Base-by-base conservation (phyloP, 2,113 vertebrate species). In the Hydrolagus affinis region DNA sequence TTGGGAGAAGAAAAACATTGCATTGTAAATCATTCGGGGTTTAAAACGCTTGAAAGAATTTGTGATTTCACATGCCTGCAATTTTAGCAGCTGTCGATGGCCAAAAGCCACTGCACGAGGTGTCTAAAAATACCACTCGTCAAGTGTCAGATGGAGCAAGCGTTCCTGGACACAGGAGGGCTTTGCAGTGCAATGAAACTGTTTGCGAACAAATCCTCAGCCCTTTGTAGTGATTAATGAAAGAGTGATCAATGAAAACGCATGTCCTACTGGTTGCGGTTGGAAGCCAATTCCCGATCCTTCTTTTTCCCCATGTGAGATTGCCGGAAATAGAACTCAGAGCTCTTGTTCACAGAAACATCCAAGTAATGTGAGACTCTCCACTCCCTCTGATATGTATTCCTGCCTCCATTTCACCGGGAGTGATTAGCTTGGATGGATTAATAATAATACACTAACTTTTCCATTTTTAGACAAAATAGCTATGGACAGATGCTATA, bases 381-480 rank as follows among this genome's bases (percentile, higher is more conserved):
- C 28, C 78, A 30, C 60, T 9, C 62, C 76, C 1, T 62, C 76
- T 8, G 12, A 23, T 10, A 15, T 14, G 57, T 32, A 32, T 83
- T 68, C 66, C 14, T 32, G n/a, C 25, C 60, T 32, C 25, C 32
- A 21, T 66, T 21, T 6, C 25, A 32, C 23, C 25, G 30, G 23
- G 78, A 28, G 25, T 28, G 11, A 32, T 32, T 10, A 28, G 25
- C 62, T 66, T 21, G 78, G 17, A n/a, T 15, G 10, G 17, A 32
- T 83, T 56, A 75, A 32, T 56, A 75, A 32, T 56, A 17, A 56
- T 44, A 44, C 62, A 32, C 14, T 21, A 10, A n/a, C 75, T 25
- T 17, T 83, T 66, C 60, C 62, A 66, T 83, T 83, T 66, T 80
- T 80, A 80, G 59, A 28, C 57, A 25, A 62, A 80, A 64, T 28